A percentile compares a stretch with the other conserved stretches of the same genome.
Evolutionary conservation across 92 coral and sea anemone genomes (phyloP).

Genomic region (Epizoanthus illoricatus): DNA sequence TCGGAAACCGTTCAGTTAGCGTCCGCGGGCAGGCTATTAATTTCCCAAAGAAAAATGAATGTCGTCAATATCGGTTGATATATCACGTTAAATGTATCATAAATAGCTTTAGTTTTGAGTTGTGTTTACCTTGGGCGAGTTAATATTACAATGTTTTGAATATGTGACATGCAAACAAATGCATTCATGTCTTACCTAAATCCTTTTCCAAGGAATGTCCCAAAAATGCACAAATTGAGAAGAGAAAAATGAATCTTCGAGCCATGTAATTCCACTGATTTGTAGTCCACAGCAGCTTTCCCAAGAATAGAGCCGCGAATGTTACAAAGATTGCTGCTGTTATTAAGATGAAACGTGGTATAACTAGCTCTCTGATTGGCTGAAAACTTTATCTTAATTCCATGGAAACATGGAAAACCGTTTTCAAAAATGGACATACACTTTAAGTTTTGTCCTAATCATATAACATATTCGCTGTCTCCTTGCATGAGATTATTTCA

Average conservation of each 20-base stretch:
- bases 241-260: neutral
- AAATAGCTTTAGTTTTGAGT: too few relatives aligned
- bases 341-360: neutral
- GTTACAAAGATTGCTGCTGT: neutral
- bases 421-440: neutral
- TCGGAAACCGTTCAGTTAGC: too few relatives aligned
- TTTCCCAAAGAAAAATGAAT: too few relatives aligned
- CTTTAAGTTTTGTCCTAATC: neutral
- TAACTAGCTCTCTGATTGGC: neutral
- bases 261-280: neutral
- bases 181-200: neutral
- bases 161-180: too few relatives aligned
- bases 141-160: too few relatives aligned
- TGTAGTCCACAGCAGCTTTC: neutral
- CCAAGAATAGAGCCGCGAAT: neutral
- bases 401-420: neutral
- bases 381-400: neutral
- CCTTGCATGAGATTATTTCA: neutral
- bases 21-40: too few relatives aligned
- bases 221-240: neutral
- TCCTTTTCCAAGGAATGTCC: constrained; percentile 3
- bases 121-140: too few relatives aligned
- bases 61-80: too few relatives aligned
- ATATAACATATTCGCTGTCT: neutral
- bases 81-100: too few relatives aligned